These are phyloP conservation scores for Meandrina meandrites DNA, from an alignment of 92 coral and sea anemone species.

Conservation along the genomic window DNA sequence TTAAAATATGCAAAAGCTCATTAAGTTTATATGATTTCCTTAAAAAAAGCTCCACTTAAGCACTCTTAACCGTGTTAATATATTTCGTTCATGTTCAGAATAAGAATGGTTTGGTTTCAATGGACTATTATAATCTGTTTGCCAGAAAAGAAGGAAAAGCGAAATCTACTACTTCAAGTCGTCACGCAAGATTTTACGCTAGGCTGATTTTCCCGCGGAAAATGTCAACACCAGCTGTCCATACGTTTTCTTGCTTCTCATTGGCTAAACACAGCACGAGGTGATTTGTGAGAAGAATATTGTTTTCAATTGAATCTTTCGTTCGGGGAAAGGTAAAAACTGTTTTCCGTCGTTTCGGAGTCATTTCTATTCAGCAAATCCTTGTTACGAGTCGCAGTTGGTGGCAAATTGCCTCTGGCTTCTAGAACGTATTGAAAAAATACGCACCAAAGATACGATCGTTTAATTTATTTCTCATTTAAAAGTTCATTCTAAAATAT, in stretches of 20 bases:
- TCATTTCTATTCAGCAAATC: conserved; percentile 27
- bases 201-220: conserved; percentile 91
- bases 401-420: conserved; percentile 40
- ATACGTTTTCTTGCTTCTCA: conserved; percentile 42
- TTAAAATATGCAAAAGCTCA: conserved; percentile 73
- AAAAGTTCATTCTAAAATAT: not conserved
- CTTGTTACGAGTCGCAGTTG: conserved; percentile 21
- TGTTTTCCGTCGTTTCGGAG: conserved; percentile 33
- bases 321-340: conserved; percentile 38
- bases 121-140: conserved; percentile 21
- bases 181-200: conserved; percentile 67
- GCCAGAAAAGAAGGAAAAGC: not conserved
- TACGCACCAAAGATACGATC: conserved; percentile 13
- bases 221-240: conserved; percentile 74
- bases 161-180: conserved; percentile 1
- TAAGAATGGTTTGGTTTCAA: conserved; percentile 23
- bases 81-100: conserved; percentile 26
- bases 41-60: conserved; percentile 45
- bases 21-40: conserved; percentile 60
- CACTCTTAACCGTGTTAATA: conserved; percentile 37
- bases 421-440: conserved; percentile 13
- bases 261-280: conserved; percentile 63
- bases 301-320: conserved; percentile 34
- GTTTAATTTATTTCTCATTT: conserved; percentile 28
- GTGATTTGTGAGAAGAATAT: conserved; percentile 38